phyloP scores from a whole-genome alignment of 2,888 invertebrate genomes.

The Eilema sororculum region DNA sequence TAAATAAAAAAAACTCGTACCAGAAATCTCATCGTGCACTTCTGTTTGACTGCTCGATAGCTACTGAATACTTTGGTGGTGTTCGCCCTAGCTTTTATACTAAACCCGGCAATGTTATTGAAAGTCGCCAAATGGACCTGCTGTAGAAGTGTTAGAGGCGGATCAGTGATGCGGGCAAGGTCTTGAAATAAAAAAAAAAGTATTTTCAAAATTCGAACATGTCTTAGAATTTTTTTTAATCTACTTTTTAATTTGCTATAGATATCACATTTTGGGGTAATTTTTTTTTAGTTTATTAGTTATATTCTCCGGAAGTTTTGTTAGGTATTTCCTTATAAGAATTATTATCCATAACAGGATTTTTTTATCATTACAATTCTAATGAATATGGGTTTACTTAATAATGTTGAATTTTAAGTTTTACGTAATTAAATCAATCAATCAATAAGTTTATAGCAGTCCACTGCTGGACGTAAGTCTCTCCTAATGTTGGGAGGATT shows the following conservation, averaged over 20 bases:
- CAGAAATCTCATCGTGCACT: conserved; percentile 86
- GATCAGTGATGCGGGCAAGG: conserved; percentile 50
- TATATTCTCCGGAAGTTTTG: conserved; percentile 1
- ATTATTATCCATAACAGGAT: conserved; percentile 1
- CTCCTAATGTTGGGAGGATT: no score
- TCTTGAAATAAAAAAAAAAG: conserved; percentile 39
- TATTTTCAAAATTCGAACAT: conserved; percentile 21
- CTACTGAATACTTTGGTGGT: conserved; percentile 79
- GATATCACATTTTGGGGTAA: not conserved
- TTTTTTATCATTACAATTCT: conserved; percentile 7
- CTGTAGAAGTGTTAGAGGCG: conserved; percentile 43
- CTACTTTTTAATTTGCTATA: not conserved
- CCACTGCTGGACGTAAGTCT: no score
- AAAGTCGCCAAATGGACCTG: conserved; percentile 67
- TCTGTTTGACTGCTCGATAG: conserved; percentile 84
- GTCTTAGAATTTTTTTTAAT: not conserved
- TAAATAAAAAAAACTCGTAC: conserved; percentile 65
- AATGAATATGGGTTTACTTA: not conserved
- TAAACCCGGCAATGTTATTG: conserved; percentile 65
- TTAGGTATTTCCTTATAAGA: not conserved
- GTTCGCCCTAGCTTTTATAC: conserved; percentile 76
- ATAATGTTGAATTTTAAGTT: conserved; percentile 4
- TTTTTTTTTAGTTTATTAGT: not conserved
- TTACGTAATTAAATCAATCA: not conserved
- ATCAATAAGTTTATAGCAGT: no score